Evolutionary conservation across 1,140 invertebrate genomes (phyloP).

Genomic region (Drosophila tropicalis): DNA sequence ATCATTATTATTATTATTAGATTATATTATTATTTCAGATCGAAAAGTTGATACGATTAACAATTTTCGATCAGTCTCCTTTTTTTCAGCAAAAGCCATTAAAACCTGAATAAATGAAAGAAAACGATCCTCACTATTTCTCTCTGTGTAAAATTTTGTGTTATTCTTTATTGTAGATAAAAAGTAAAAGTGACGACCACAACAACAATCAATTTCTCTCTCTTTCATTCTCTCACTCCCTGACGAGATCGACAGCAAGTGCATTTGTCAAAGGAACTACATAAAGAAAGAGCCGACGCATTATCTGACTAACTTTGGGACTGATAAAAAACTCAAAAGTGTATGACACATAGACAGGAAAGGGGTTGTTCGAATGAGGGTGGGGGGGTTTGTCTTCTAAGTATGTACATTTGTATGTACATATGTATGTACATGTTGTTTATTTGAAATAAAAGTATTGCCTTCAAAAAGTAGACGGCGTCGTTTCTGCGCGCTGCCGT

Average conservation of each 20-base stretch:
- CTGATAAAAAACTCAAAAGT: not conserved
- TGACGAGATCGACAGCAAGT: not conserved
- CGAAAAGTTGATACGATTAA: too few relatives aligned
- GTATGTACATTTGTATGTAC: too few relatives aligned
- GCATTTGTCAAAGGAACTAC: constrained; percentile 10
- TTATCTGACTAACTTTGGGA: constrained; percentile 1
- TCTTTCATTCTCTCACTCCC: constrained; percentile 16
- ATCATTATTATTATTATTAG: too few relatives aligned
- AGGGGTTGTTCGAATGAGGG: not conserved
- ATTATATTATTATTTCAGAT: too few relatives aligned
- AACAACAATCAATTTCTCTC: not conserved
- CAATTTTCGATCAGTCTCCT: too few relatives aligned
- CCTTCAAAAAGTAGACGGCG: not conserved
- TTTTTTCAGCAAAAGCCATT: too few relatives aligned
- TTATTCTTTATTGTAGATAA: constrained; percentile 1
- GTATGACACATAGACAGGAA: not conserved
- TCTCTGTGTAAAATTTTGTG: not conserved
- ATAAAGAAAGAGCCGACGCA: constrained; percentile 2
- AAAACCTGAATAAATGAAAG: too few relatives aligned
- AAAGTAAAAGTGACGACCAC: constrained; percentile 16
- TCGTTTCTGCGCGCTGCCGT: not conserved
- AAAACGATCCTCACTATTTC: not conserved
- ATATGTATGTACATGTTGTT: not conserved
- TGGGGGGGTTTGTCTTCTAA: not conserved
- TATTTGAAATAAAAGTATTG: constrained; percentile 5